Evolutionary conservation across 92 coral and sea anemone species (phyloP).

Genomic region (Phenganax marumi): DNA sequence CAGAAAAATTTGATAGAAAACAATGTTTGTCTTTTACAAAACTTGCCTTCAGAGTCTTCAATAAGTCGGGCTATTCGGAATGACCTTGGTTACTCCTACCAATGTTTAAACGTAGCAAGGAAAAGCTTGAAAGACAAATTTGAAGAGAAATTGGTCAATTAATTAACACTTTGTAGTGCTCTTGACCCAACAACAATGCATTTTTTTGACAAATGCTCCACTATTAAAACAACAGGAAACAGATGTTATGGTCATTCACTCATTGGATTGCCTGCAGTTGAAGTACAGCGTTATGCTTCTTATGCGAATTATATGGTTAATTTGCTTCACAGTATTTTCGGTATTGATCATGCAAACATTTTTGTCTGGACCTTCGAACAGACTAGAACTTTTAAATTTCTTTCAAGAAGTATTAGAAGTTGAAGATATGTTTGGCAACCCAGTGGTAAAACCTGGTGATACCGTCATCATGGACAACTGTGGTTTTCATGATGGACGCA

Average conservation of each 20-base stretch:
- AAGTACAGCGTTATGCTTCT: slow-evolving; percentile 66
- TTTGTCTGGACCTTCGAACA: slow-evolving; percentile 54
- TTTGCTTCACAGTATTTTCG: no score
- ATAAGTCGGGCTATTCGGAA: slow-evolving; percentile 49
- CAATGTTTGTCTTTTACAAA: slow-evolving; percentile 48
- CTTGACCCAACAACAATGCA: slow-evolving; percentile 51
- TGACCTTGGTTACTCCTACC: slow-evolving; percentile 49
- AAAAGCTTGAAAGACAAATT: slow-evolving; percentile 36
- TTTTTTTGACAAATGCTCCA: slow-evolving; percentile 60
- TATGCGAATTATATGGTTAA: slow-evolving; percentile 57
- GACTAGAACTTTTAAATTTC: slow-evolving; percentile 52
- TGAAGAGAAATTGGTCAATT: slow-evolving; percentile 43
- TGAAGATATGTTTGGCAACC: slow-evolving; percentile 52
- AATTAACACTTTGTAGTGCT: slow-evolving; percentile 51
- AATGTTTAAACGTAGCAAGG: slow-evolving; percentile 41
- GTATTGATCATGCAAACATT: slow-evolving; percentile 53
- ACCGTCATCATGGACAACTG: slow-evolving; percentile 63
- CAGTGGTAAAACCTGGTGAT: slow-evolving; percentile 53
- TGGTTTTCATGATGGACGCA: slow-evolving; percentile 65
- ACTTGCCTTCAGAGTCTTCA: slow-evolving; percentile 38
- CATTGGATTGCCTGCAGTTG: slow-evolving; percentile 55
- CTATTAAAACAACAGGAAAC: slow-evolving; percentile 54
- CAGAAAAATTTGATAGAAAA: slow-evolving; percentile 47
- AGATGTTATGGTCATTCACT: slow-evolving; percentile 49
- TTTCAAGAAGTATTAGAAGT: slow-evolving; percentile 48